A percentile compares a stretch with the other conserved stretches of the same genome.
Evolutionary conservation across 2,888 invertebrate genomes (phyloP).

Genomic region (Sphaerophoria rueppellii): DNA sequence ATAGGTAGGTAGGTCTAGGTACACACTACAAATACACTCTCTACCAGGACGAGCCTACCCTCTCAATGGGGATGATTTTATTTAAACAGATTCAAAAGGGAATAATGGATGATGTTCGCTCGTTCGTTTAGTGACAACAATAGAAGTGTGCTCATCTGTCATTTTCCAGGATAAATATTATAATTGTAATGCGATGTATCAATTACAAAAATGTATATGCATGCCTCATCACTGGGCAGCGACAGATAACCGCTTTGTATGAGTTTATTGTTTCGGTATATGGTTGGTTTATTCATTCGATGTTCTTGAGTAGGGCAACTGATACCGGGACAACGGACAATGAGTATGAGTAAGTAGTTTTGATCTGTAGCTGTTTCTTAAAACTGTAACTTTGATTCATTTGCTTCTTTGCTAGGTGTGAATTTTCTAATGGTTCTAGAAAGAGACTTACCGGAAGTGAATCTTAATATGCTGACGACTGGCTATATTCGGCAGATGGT

Average conservation of each 20-base stretch:
- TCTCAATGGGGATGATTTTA: conserved; percentile 29
- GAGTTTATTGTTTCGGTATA: conserved; percentile 22
- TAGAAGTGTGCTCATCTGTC: conserved; percentile 63
- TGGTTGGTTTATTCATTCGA: background rate
- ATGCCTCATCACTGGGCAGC: conserved; percentile 26
- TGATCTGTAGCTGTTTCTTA: background rate
- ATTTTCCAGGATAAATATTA: conserved; percentile 64
- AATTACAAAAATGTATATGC: conserved; percentile 55
- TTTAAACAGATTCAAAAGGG: conserved; percentile 47
- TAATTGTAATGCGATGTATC: conserved; percentile 71
- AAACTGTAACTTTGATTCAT: background rate
- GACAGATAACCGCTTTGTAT: conserved; percentile 33
- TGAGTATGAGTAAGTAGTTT: too few species aligned
- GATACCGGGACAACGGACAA: conserved; percentile 5
- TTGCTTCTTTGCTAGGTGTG: background rate
- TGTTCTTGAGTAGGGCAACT: background rate
- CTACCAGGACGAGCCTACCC: background rate
- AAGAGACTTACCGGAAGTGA: background rate
- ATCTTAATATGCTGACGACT: background rate
- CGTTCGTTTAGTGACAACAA: conserved; percentile 32
- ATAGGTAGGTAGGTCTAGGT: too few species aligned
- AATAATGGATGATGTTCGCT: conserved; percentile 25
- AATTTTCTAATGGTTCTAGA: background rate
- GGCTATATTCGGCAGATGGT: background rate
- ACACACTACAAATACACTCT: too few species aligned